phyloP scores from a whole-genome alignment of 2,797 vertebrate species.

The Danio jaintianensis region DNA sequence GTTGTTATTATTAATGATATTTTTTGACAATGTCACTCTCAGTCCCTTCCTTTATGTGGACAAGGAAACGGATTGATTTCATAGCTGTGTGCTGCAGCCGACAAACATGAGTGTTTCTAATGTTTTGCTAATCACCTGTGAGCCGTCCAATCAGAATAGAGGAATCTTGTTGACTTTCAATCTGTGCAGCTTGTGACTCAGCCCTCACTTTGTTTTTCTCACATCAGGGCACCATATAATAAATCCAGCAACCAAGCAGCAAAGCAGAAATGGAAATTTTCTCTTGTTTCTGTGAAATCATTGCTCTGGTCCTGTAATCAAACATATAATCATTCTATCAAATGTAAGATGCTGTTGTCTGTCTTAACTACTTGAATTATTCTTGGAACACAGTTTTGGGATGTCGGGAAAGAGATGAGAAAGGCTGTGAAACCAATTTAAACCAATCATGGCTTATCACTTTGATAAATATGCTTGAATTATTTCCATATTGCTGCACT shows the following conservation, averaged over 20 bases:
- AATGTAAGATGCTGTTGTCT: neutral
- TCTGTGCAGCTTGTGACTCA: conserved; percentile 71
- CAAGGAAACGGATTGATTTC: conserved; percentile 71
- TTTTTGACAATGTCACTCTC: conserved; percentile 62
- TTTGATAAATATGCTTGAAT: conserved; percentile 68
- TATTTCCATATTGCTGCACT: conserved; percentile 65
- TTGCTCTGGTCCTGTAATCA: neutral
- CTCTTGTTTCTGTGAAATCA: neutral
- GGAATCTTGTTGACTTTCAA: conserved; percentile 73
- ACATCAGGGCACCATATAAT: conserved; percentile 60
- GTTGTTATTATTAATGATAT: conserved; percentile 58
- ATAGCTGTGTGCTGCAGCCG: conserved; percentile 64
- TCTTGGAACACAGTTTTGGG: conserved; percentile 1
- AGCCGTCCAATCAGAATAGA: conserved; percentile 63
- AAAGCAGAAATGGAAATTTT: neutral
- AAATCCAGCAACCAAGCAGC: neutral
- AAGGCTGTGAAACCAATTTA: conserved; percentile 45
- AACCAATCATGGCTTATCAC: conserved; percentile 59
- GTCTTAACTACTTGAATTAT: conserved; percentile 15
- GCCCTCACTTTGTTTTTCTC: conserved; percentile 71
- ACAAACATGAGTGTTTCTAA: conserved; percentile 36
- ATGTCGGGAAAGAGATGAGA: conserved; percentile 14
- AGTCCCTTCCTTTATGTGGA: conserved; percentile 62
- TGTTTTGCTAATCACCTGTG: conserved; percentile 66
- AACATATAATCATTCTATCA: conserved; percentile 1